Conservation (phyloP, 2,113 vertebrate species). For the Ia io region DNA sequence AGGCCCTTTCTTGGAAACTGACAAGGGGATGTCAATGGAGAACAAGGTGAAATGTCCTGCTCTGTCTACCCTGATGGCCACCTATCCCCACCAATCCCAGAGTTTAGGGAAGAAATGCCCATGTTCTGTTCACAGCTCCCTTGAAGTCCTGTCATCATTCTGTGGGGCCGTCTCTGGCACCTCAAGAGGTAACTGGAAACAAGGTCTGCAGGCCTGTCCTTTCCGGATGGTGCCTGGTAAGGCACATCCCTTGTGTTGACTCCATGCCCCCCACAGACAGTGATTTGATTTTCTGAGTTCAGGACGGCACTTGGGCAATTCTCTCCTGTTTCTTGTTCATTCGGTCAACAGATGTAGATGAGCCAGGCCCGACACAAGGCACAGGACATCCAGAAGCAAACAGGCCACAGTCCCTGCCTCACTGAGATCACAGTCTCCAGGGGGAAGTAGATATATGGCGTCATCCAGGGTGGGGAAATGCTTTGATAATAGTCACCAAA, state of each 20-base stretch:
- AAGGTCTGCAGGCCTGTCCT: background rate
- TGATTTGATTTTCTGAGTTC: background rate
- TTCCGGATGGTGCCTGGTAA: background rate
- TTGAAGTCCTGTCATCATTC: background rate
- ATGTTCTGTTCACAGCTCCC: background rate
- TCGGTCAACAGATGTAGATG: background rate
- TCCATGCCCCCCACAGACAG: background rate
- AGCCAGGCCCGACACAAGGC: background rate
- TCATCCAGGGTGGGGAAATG: rapidly evolving
- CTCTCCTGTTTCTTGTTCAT: background rate
- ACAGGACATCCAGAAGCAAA: background rate
- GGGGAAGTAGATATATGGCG: background rate
- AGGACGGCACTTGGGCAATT: background rate
- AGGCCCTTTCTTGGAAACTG: background rate
- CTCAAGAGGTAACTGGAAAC: background rate
- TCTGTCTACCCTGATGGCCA: no score
- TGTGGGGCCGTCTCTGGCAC: no score
- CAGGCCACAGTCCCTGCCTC: background rate
- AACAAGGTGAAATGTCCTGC: background rate
- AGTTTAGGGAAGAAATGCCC: background rate
- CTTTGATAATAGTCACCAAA: background rate
- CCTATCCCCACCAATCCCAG: background rate
- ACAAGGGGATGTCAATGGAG: background rate
- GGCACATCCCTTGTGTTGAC: background rate
- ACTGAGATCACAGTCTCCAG: background rate